These are phyloP conservation scores for Sarcoramphus papa DNA, from an alignment of 2,797 vertebrate genomes.

Conservation along the genomic window DNA sequence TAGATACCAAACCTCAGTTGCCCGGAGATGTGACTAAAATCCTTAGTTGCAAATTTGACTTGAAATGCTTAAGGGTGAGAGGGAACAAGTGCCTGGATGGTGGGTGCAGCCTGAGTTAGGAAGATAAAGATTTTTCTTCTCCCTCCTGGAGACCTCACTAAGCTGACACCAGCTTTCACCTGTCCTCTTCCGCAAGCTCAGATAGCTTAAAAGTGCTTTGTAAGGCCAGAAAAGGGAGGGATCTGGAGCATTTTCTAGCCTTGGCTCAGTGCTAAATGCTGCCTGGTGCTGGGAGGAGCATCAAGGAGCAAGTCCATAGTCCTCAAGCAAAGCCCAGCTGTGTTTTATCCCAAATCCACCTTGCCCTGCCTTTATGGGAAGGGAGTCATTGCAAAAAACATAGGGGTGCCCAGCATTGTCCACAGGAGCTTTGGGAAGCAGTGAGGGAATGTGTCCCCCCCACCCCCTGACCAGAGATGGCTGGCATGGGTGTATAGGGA, in stretches of 20 bases:
- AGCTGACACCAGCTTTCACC: background rate
- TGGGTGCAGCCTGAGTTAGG: background rate
- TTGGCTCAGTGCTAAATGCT: background rate
- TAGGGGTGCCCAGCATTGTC: fast-evolving
- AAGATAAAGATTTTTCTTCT: background rate
- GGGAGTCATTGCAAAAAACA: fast-evolving
- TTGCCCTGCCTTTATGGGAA: background rate
- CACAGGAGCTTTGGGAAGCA: background rate
- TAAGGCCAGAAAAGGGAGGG: background rate
- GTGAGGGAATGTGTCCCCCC: background rate
- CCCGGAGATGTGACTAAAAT: background rate
- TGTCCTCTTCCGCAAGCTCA: background rate
- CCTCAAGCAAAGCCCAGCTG: background rate
- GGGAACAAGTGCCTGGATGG: background rate
- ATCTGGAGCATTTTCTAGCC: background rate
- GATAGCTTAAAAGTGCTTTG: background rate
- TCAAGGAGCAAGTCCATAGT: background rate
- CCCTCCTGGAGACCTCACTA: background rate
- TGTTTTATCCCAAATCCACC: background rate
- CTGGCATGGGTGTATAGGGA: fast-evolving
- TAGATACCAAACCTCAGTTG: background rate
- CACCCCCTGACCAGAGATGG: fast-evolving
- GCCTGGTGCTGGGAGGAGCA: background rate
- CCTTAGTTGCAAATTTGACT: background rate
- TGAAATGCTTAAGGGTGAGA: background rate